phyloP scores from a whole-genome alignment of 2,113 vertebrate genomes.

The Papio anubis region DNA sequence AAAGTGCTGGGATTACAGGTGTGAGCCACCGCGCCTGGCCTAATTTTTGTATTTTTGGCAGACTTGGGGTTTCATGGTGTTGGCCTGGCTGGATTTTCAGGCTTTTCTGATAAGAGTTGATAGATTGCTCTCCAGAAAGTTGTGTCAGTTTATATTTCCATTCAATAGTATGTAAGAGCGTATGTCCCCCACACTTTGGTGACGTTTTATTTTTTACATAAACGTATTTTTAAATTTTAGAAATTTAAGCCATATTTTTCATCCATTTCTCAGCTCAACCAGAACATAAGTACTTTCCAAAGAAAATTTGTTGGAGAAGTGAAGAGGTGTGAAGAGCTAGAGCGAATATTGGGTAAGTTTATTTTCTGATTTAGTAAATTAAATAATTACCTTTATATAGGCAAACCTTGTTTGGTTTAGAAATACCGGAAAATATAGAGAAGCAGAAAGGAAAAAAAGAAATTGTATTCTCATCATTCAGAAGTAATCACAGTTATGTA shows the following conservation, averaged over 20 bases:
- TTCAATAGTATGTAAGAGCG: fast-evolving
- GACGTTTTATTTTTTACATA: neutral
- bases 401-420: neutral
- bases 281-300: conserved; percentile 94
- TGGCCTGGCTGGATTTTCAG: neutral
- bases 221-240: neutral
- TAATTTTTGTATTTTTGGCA: too few species aligned
- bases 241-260: conserved; percentile 42
- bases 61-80: too few species aligned
- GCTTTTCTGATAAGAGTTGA: neutral
- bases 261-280: conserved; percentile 91
- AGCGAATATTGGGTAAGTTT: conserved; percentile 94
- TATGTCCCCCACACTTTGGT: neutral
- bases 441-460: neutral
- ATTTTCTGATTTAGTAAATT: neutral
- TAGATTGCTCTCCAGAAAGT: neutral
- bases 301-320: conserved; percentile 97
- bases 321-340: conserved; percentile 97
- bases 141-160: neutral
- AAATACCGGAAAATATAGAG: neutral
- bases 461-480: neutral
- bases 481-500: neutral
- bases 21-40: too few species aligned
- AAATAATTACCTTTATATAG: neutral
- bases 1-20: too few species aligned